These are phyloP conservation scores for Monochamus saltuarius DNA, from an alignment of 1,140 invertebrate species.

Conservation along the genomic window DNA sequence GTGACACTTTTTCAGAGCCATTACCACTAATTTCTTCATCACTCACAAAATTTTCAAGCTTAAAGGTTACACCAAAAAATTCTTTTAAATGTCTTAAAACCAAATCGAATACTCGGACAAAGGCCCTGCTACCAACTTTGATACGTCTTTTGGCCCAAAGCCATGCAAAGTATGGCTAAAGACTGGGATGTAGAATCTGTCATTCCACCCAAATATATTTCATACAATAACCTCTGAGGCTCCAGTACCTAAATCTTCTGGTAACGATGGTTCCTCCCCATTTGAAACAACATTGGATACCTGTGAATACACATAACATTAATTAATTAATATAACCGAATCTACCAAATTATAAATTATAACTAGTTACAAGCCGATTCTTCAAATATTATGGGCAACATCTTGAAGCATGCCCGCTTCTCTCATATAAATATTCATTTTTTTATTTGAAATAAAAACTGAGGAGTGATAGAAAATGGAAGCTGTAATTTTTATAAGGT, in stretches of 20 bases:
- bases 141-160: conserved; percentile 93
- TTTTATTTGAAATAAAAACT: too few species aligned
- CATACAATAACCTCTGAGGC: conserved; percentile 81
- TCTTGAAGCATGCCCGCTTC: too few species aligned
- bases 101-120: conserved; percentile 75
- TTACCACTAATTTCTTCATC: conserved; percentile 59
- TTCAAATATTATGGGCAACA: too few species aligned
- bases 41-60: conserved; percentile 73
- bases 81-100: conserved; percentile 83
- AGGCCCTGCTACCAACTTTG: conserved; percentile 80
- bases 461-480: too few species aligned
- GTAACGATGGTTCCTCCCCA: conserved; percentile 63
- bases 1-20: conserved; percentile 71
- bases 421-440: too few species aligned
- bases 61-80: conserved; percentile 92
- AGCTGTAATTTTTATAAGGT: too few species aligned
- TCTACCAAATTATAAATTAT: too few species aligned
- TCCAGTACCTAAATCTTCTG: conserved; percentile 88
- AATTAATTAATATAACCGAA: too few species aligned
- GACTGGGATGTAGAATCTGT: conserved; percentile 88
- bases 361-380: too few species aligned
- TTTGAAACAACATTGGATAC: conserved; percentile 54
- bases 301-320: conserved; percentile 17
- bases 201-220: conserved; percentile 92
- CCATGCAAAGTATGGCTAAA: conserved; percentile 86